phyloP scores from a whole-genome alignment of 2,113 vertebrate genomes.

The Cromileptes altivelis region DNA sequence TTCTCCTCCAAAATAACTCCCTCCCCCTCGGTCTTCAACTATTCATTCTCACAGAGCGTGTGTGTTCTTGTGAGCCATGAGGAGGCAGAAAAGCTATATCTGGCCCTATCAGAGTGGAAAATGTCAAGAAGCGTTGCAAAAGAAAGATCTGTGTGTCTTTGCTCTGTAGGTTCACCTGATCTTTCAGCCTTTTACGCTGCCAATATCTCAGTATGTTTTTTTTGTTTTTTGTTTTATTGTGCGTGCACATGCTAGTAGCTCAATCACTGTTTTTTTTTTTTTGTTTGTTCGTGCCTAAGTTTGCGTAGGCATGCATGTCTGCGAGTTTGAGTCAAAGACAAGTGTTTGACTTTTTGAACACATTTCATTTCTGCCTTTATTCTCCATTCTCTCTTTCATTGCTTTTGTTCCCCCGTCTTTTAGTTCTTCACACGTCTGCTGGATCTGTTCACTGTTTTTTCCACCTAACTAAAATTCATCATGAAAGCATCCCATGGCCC shows the following conservation, averaged over 20 bases:
- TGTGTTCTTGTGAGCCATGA: constrained; percentile 53
- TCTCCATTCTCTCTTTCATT: constrained; percentile 50
- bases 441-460: constrained; percentile 38
- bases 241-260: constrained; percentile 21
- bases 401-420: constrained; percentile 59
- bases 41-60: constrained; percentile 52
- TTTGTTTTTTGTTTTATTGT: background rate
- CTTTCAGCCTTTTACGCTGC: constrained; percentile 70
- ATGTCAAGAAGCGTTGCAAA: constrained; percentile 63
- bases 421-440: constrained; percentile 56
- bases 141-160: constrained; percentile 53
- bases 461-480: constrained; percentile 32
- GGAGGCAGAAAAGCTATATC: constrained; percentile 66
- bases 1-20: constrained; percentile 43
- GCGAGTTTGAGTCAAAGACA: constrained; percentile 46
- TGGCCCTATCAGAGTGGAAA: constrained; percentile 64
- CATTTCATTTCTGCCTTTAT: constrained; percentile 52
- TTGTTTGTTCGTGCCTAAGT: constrained; percentile 60
- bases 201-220: constrained; percentile 41
- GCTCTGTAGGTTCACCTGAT: constrained; percentile 72
- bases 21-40: constrained; percentile 34
- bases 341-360: constrained; percentile 70
- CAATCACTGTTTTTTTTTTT: constrained; percentile 63
- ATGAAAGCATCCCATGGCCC: constrained; percentile 51
- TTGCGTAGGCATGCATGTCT: constrained; percentile 52